Base-by-base conservation (phyloP, 2,888 invertebrate genomes). In the Glyphotaelius pellucidus region DNA sequence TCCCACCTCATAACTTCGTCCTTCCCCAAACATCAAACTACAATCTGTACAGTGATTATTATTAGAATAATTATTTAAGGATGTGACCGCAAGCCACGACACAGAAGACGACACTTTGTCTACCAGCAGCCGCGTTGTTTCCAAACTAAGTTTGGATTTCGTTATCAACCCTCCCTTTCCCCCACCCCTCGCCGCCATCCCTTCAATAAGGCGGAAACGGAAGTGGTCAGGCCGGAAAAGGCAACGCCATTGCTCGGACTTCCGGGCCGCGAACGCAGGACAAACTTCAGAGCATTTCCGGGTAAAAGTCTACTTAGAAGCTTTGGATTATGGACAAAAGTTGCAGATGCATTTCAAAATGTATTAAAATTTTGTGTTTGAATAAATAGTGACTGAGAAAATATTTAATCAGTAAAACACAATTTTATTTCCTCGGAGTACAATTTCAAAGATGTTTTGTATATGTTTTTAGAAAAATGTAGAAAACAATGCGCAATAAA, bases 201-300 rank as follows among this genome's bases (percentile, higher is more conserved):
- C 25, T n/a, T n/a, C n/a, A 67, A 67, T 67, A 67, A 4, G 85
- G 35, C 32, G 86, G 86, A 86, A 86, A 42, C 1, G 86, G 86
- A 86, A 86, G 86, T 42, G 86, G 86, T 86, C 86, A 47, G 86
- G n/a, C 86, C 86, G 86, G 86, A 86, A 47, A 42, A 35, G 30
- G 86, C 83, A 25, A 47, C 86, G 86, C 86, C 86, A 86, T 86
- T 86, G 86, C 86, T 47, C 86, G 30, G 86, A 86, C 86, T 42
- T 86, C 86, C 86, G 86, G 86, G 47, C 67, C 67, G 67, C 67
- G 67, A 67, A 67, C 67, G 86, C 86, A 30, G 42, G 14, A 83
- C 35, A 83, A 42, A 86, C 42, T 86, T 42, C 47, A 42, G n/a
- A 30, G 86, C 86, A 42, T 86, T 86, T 86, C 86, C 86, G 47